These are phyloP conservation scores for Drosophila pegasa DNA, from an alignment of 2,888 invertebrate species.

Conservation along the genomic window DNA sequence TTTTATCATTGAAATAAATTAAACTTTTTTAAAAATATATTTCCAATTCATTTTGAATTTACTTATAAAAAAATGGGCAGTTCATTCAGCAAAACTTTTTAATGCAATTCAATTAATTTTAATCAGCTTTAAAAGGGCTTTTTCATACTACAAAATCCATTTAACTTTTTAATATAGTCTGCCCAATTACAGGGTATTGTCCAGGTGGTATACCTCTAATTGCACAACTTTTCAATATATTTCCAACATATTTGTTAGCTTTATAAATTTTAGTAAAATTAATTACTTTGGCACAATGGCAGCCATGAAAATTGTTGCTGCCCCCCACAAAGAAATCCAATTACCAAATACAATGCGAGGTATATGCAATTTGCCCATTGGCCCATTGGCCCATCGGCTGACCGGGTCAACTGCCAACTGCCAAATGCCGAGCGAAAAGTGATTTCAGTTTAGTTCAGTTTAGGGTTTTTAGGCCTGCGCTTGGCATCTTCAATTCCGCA, in stretches of 20 bases:
- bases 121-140: too few relatives aligned
- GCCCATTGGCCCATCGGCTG: background rate
- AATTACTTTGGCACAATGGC: slow-evolving; percentile 39
- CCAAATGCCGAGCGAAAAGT: slow-evolving; percentile 30
- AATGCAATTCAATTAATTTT: background rate
- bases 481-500: slow-evolving; percentile 23
- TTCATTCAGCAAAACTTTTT: background rate
- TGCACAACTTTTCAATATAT: slow-evolving; percentile 12
- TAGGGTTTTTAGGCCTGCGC: slow-evolving; percentile 29
- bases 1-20: too few relatives aligned
- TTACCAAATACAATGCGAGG: slow-evolving; percentile 26
- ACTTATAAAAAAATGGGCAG: background rate
- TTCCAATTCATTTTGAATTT: background rate
- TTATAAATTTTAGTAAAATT: slow-evolving; percentile 31
- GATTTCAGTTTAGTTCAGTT: slow-evolving; percentile 45
- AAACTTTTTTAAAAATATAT: too few relatives aligned
- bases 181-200: slow-evolving; percentile 6
- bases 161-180: too few relatives aligned
- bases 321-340: slow-evolving; percentile 50
- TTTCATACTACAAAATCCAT: too few relatives aligned
- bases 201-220: too few relatives aligned
- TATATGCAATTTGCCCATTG: slow-evolving; percentile 26
- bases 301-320: slow-evolving; percentile 18
- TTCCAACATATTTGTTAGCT: slow-evolving; percentile 14
- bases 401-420: slow-evolving; percentile 34